A percentile compares a stretch with the other conserved stretches of the same genome.
Evolutionary conservation across 2,797 vertebrate genomes (phyloP).

Genomic region (Urophycis tenuis): DNA sequence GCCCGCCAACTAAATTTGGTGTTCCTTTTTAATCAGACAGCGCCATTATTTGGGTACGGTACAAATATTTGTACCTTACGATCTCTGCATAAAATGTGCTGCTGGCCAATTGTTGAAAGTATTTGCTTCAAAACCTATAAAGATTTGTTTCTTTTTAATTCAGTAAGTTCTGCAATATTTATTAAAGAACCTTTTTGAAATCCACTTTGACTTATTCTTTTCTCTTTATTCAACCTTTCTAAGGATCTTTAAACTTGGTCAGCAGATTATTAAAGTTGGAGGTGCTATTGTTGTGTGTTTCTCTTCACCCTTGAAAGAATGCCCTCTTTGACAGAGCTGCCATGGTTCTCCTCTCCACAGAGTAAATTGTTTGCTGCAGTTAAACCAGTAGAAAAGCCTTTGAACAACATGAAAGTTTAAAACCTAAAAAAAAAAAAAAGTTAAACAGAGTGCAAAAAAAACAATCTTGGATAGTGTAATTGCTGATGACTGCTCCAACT

Average conservation of each 20-base stretch:
- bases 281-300: background rate
- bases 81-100: slow-evolving; percentile 14
- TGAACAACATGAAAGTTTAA: background rate
- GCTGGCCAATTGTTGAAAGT: slow-evolving; percentile 21
- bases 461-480: slow-evolving; percentile 34
- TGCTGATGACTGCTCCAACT: slow-evolving; percentile 39
- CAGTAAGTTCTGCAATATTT: slow-evolving; percentile 57
- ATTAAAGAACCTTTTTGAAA: slow-evolving; percentile 55
- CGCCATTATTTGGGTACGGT: background rate
- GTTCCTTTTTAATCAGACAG: background rate
- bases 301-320: background rate
- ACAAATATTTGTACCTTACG: background rate
- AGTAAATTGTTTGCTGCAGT: background rate
- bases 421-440: background rate
- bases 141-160: slow-evolving; percentile 46
- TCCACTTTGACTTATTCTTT: slow-evolving; percentile 8
- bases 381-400: background rate
- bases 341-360: background rate
- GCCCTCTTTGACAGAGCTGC: background rate
- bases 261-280: background rate
- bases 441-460: background rate
- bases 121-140: slow-evolving; percentile 33
- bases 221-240: slow-evolving; percentile 24
- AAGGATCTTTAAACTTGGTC: background rate
- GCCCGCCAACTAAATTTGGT: background rate